phyloP scores from a whole-genome alignment of 2,113 vertebrate genomes.

The Poeciliopsis prolifica region DNA sequence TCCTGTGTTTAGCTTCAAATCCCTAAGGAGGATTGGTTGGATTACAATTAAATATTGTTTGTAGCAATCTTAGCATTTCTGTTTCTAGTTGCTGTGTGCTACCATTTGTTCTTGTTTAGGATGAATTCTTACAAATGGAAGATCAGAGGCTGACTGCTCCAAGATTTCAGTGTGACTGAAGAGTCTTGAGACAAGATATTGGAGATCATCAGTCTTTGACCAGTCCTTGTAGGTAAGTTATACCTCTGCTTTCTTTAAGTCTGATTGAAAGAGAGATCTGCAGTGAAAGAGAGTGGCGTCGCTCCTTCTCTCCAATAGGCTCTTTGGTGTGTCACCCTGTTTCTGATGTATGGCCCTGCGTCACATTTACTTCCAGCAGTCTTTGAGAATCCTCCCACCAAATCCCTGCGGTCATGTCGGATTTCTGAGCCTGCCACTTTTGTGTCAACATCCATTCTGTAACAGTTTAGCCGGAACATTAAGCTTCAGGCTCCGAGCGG shows the following conservation, averaged over 20 bases:
- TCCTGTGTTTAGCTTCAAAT: background rate
- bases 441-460: slow-evolving; percentile 60
- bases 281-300: background rate
- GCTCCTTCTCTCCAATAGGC: slow-evolving; percentile 1
- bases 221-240: background rate
- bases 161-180: background rate
- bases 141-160: background rate
- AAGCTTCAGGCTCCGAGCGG: slow-evolving; percentile 21
- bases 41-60: background rate
- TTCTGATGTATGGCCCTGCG: slow-evolving; percentile 38
- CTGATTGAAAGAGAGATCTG: background rate
- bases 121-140: background rate
- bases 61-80: background rate
- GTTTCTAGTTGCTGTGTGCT: background rate
- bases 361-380: slow-evolving; percentile 42
- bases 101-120: background rate
- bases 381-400: slow-evolving; percentile 31
- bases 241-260: background rate
- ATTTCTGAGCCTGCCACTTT: slow-evolving; percentile 54
- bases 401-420: slow-evolving; percentile 40
- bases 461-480: slow-evolving; percentile 55
- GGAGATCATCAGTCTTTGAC: background rate
- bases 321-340: slow-evolving; percentile 9
- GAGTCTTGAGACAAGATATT: background rate
- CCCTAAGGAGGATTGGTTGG: background rate